Evolutionary conservation across 2,113 vertebrate genomes (phyloP), one percentile per base, ranked within the genome.

Genomic region (Rana temporaria): DNA sequence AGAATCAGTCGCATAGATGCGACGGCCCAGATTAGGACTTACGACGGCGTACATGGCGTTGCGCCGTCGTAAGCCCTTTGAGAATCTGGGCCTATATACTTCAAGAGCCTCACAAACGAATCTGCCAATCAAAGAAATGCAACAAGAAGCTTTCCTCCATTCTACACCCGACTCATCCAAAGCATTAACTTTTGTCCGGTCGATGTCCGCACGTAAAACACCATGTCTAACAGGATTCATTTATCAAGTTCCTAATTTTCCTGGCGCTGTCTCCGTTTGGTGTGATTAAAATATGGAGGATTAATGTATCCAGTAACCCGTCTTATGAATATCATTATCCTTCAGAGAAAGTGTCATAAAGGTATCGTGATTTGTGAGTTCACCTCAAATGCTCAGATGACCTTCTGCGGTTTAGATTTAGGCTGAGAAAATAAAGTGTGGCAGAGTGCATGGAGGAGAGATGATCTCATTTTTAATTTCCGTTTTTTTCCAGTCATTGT

Each of bases 251-350:
- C 70, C 79, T 73, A 73, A 81, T 81, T 81, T 73, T 64, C 48
- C 16, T 66, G 72, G 48, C 20, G 20, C 80, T 82, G 80, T 82
- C 80, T 75, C 22, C 53, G 42, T 75, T 26, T 53, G 48, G 15
- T 75, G 20, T 82, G 80, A 82, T 82, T 82, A 75, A 75, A 81
- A 81, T 73, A 73, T 65, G 69, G 69, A 81, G 57, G 79, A 74
- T 82, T 74, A 74, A 82, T 82, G 70, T 82, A 32, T 67, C 70
- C 62, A 38, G 70, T 59, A 59, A 57, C 22, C 22, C 30, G 26
- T 82, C 80, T 82, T 75, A 65, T 81, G 79, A 81, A 81, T 81
- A 17, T 81, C 80, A 82, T 75, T 82, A 74, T 82, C 70, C 80
- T 75, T 82, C 62, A 75, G 70, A 65, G 65, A 64, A n/a, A 67